These are phyloP conservation scores for Erebia ligea DNA, from an alignment of 2,888 invertebrate species.

Conservation along the genomic window DNA sequence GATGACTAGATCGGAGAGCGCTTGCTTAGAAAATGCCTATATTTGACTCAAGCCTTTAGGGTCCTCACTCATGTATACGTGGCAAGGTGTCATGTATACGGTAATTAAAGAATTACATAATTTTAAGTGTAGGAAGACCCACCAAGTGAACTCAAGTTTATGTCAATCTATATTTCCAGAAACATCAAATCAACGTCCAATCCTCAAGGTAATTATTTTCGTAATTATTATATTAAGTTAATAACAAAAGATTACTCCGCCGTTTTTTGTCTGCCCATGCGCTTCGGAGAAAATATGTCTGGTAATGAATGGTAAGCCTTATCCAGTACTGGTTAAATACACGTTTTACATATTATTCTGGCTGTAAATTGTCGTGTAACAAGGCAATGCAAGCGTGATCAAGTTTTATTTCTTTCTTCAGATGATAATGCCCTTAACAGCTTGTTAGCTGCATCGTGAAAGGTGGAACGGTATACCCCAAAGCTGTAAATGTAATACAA, in stretches of 20 bases:
- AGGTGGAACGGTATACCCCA: background rate
- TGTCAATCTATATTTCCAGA: constrained; percentile 32
- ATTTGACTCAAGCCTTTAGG: no score
- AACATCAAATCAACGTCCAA: constrained; percentile 27
- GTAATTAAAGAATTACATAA: no score
- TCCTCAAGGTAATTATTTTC: constrained; percentile 30
- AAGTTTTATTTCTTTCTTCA: constrained; percentile 45
- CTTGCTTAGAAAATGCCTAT: no score
- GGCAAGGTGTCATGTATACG: no score
- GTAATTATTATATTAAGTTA: constrained; percentile 37
- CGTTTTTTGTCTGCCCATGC: constrained; percentile 33
- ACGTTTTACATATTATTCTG: constrained; percentile 37
- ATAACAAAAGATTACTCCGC: constrained; percentile 31
- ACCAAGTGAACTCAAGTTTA: background rate
- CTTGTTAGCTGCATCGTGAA: constrained; percentile 50
- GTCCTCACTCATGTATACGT: no score
- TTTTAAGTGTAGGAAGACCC: background rate
- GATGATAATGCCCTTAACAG: constrained; percentile 53
- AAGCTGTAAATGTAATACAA: background rate
- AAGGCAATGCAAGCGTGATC: constrained; percentile 44
- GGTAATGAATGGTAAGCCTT: constrained; percentile 36
- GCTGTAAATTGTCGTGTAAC: constrained; percentile 43
- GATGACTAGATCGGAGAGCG: no score
- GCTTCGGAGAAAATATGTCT: constrained; percentile 33
- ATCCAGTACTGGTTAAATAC: constrained; percentile 33